These are phyloP conservation scores for Cephonodes hylas DNA, from an alignment of 2,888 invertebrate genomes.

Conservation along the genomic window DNA sequence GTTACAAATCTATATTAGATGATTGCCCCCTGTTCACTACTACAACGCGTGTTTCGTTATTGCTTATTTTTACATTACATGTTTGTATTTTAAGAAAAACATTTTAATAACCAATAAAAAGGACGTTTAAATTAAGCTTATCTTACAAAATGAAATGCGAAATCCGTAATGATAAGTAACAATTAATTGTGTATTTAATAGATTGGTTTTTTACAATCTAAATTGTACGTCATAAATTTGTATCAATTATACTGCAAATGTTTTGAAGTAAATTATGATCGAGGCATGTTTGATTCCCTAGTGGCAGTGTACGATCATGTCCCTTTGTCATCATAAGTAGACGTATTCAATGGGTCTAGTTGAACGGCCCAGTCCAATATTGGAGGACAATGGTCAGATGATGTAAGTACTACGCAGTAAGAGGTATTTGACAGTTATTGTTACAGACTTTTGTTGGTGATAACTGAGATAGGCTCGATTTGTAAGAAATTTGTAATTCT, in stretches of 20 bases:
- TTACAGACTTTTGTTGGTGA: neutral
- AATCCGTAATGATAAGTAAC: too few species aligned
- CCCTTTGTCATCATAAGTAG: constrained; percentile 54
- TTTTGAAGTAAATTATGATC: neutral
- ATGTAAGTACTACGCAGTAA: constrained; percentile 32
- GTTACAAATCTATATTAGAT: constrained; percentile 8
- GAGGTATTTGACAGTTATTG: constrained; percentile 21
- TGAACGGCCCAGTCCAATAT: constrained; percentile 55
- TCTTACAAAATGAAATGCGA: too few species aligned
- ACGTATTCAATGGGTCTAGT: constrained; percentile 49
- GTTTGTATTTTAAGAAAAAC: too few species aligned
- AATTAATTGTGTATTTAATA: too few species aligned
- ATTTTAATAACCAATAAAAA: too few species aligned
- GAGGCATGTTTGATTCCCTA: neutral
- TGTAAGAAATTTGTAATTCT: too few species aligned
- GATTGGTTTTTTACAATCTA: too few species aligned
- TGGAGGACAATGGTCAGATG: constrained; percentile 68
- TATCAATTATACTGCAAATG: neutral
- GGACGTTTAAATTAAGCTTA: too few species aligned
- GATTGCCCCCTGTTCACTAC: neutral
- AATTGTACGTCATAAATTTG: too few species aligned
- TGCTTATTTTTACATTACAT: too few species aligned
- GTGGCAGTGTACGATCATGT: constrained; percentile 21
- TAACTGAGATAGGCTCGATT: constrained; percentile 11
- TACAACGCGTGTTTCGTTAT: neutral